Evolutionary conservation across 2,888 invertebrate genomes (phyloP), one percentile per base, ranked within the genome.

Genomic region (Scelioninae gen. 1): DNA sequence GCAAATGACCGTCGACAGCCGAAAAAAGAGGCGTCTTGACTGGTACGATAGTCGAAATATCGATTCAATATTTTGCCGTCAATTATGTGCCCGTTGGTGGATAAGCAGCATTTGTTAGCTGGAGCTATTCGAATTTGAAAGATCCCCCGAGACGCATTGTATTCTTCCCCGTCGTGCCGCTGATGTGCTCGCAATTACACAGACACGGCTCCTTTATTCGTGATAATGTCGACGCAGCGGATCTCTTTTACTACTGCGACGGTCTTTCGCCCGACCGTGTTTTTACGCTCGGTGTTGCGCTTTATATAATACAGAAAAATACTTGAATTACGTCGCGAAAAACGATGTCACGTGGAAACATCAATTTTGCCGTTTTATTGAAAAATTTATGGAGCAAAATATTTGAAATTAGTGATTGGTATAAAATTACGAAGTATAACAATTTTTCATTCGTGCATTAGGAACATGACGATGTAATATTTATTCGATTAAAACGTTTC

Each of bases 111-210:
- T n/a, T n/a, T n/a, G n/a, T n/a, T n/a, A n/a, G n/a, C n/a, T n/a
- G n/a, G n/a, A n/a, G n/a, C n/a, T n/a, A n/a, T n/a, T n/a, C n/a
- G n/a, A n/a, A n/a, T n/a, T n/a, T n/a, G n/a, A n/a, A n/a, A n/a
- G n/a, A n/a, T n/a, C n/a, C n/a, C n/a, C n/a, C n/a, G n/a, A n/a
- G n/a, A n/a, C n/a, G n/a, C n/a, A n/a, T n/a, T n/a, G n/a, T n/a
- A n/a, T n/a, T n/a, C n/a, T n/a, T n/a, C n/a, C n/a, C n/a, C 62
- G 53, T 45, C 32, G 72, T 45, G 34, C 65, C 15, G 9, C 29
- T 51, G 58, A 49, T 81, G 74, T n/a, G 55, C 55, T 53, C 40
- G 71, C 72, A 72, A 77, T 75, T 81, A 69, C 80, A 9, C 53
- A 23, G 68, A 65, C 65, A 66, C 23, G 29, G 55, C 15, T 55